A percentile compares a stretch with the other conserved stretches of the same genome.
These are phyloP conservation scores for Blomia tropicalis DNA, from an alignment of 2,888 invertebrate species.

Conservation along the genomic window DNA sequence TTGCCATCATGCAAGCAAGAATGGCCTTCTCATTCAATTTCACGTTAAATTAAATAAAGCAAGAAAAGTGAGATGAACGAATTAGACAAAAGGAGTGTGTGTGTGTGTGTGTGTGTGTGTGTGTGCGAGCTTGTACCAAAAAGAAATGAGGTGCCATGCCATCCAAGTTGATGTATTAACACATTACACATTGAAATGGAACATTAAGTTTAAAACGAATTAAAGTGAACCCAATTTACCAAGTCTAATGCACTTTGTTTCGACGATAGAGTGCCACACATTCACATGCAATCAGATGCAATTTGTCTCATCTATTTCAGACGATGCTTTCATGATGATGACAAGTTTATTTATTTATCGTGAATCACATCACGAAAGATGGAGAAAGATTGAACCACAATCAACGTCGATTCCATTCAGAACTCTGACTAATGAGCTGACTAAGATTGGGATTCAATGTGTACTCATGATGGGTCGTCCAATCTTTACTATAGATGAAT, in stretches of 20 bases:
- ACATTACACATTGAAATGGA: neutral
- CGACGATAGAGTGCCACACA: neutral
- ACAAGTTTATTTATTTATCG: conserved; percentile 14
- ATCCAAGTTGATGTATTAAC: neutral
- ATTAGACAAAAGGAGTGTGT: neutral
- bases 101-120: no score
- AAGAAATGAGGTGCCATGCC: neutral
- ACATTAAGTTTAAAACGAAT: neutral
- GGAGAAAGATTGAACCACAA: no score
- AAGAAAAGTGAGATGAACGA: neutral
- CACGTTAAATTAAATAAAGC: conserved; percentile 13
- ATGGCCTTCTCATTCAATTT: conserved; percentile 6
- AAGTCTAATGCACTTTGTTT: neutral
- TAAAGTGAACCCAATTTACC: neutral
- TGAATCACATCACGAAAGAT: no score
- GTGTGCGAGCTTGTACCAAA: no score
- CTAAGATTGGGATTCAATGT: no score
- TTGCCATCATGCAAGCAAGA: neutral
- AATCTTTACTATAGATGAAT: no score
- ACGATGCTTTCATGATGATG: no score
- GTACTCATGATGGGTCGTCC: no score
- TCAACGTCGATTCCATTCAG: no score
- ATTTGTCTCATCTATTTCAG: no score
- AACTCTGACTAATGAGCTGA: no score
- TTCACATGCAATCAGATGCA: no score